Evolutionary conservation across 2,113 vertebrate species (phyloP).

Genomic region (Ifrita kowaldi): DNA sequence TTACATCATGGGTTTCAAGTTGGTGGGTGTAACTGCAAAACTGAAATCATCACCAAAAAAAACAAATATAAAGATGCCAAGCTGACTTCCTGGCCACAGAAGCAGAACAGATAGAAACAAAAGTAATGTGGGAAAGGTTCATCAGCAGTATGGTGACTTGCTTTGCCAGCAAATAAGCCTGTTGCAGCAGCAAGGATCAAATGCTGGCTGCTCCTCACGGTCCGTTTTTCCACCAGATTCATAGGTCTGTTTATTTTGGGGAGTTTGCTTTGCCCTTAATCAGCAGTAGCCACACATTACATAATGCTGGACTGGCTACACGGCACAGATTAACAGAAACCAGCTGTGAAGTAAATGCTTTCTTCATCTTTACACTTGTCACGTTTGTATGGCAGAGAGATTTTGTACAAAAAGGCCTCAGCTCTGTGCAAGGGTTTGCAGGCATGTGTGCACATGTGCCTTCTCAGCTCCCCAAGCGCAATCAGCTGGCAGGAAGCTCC

Average conservation of each 20-base stretch:
- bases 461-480: background rate
- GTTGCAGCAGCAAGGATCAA: background rate
- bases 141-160: background rate
- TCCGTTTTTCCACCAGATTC: background rate
- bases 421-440: background rate
- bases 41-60: conserved; percentile 13
- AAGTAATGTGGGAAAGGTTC: background rate
- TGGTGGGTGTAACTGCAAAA: conserved; percentile 8
- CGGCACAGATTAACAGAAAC: background rate
- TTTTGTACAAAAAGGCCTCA: background rate
- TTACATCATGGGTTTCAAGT: background rate
- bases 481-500: background rate
- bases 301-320: background rate
- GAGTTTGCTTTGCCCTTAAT: background rate
- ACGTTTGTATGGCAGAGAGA: accelerated
- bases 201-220: background rate
- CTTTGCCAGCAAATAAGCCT: background rate
- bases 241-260: background rate
- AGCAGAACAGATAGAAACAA: background rate
- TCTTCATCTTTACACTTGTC: background rate
- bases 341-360: background rate
- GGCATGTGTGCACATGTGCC: accelerated
- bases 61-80: background rate
- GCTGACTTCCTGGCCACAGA: background rate
- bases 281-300: background rate